Percentiles rank a stretch among this genome's conserved stretches.
Evolutionary conservation across 2,888 invertebrate species (phyloP).

Genomic region (Drosophila trichaetosa): DNA sequence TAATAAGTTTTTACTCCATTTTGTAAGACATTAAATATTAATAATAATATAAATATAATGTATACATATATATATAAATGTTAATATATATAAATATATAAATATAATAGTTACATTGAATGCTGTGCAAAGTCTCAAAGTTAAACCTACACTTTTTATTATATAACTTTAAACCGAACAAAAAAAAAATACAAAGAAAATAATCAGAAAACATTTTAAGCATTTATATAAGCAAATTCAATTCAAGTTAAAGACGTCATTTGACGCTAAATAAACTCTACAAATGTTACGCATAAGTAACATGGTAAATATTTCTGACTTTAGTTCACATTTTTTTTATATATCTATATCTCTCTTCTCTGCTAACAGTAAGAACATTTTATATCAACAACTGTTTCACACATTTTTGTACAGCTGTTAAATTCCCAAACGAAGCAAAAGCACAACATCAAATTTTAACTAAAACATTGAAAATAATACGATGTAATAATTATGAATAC

Average conservation of each 20-base stretch:
- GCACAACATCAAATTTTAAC: constrained; percentile 11
- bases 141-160: constrained; percentile 73
- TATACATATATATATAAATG: constrained; percentile 39
- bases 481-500: constrained; percentile 5
- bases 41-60: constrained; percentile 30
- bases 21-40: constrained; percentile 42
- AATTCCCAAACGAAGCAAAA: neutral
- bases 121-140: constrained; percentile 78
- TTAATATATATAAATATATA: constrained; percentile 61
- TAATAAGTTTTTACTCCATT: constrained; percentile 62
- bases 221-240: constrained; percentile 20
- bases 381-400: neutral
- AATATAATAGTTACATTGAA: constrained; percentile 59
- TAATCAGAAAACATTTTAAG: constrained; percentile 38
- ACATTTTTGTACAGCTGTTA: constrained; percentile 16
- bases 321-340: constrained; percentile 1
- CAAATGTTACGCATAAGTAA: constrained; percentile 16
- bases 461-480: constrained; percentile 15
- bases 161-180: constrained; percentile 46
- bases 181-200: constrained; percentile 37
- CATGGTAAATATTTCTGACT: constrained; percentile 2
- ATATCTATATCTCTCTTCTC: neutral
- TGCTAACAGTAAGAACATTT: constrained; percentile 3
- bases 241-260: constrained; percentile 17
- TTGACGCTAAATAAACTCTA: constrained; percentile 18